phyloP scores from a whole-genome alignment of 2,113 vertebrate genomes.

The Guaruba guarouba region DNA sequence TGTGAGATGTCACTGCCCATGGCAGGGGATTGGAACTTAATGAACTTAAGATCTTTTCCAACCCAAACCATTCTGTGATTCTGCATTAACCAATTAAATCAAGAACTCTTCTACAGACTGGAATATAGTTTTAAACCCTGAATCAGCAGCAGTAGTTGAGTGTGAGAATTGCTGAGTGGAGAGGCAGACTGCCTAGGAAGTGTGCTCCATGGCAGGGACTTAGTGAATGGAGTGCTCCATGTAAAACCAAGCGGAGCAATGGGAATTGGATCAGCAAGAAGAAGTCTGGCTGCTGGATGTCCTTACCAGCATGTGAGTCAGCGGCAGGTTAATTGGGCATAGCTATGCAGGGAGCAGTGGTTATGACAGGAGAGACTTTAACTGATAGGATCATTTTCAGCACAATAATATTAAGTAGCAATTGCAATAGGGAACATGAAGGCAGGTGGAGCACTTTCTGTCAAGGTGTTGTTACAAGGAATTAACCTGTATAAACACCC shows the following conservation, averaged over 20 bases:
- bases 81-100: not conserved
- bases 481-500: slow-evolving; percentile 70
- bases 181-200: not conserved
- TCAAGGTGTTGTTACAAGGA: slow-evolving; percentile 70
- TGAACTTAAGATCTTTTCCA: not conserved
- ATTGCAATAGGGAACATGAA: slow-evolving; percentile 42
- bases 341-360: slow-evolving; percentile 21
- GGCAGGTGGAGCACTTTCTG: slow-evolving; percentile 47
- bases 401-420: slow-evolving; percentile 53
- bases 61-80: not conserved
- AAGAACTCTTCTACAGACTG: not conserved
- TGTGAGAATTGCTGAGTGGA: not conserved
- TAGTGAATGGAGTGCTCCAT: not conserved
- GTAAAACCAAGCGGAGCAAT: not conserved
- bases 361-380: slow-evolving; percentile 32
- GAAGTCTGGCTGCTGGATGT: not conserved
- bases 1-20: not conserved
- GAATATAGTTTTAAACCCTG: not conserved
- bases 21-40: not conserved
- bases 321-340: slow-evolving; percentile 15
- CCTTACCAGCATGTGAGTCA: slow-evolving; percentile 6
- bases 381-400: slow-evolving; percentile 51
- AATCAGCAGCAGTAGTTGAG: not conserved
- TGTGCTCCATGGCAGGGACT: not conserved
- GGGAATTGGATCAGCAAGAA: not conserved